phyloP scores from a whole-genome alignment of 2,888 invertebrate species.

The Drosophila picticornis region DNA sequence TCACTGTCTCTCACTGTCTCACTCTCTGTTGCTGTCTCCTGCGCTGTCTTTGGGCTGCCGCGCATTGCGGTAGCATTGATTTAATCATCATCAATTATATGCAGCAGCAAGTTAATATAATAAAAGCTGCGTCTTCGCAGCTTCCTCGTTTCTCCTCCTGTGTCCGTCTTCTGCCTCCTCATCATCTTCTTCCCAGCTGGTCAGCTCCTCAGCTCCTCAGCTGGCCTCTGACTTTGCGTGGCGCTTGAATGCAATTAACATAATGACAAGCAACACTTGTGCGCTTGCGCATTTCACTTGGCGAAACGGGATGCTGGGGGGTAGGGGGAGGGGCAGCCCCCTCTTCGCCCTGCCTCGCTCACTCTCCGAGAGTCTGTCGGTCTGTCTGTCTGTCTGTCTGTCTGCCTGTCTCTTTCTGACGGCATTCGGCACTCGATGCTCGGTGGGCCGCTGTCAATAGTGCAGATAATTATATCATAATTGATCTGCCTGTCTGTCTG shows the following conservation, averaged over 20 bases:
- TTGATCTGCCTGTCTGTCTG: constrained; percentile 56
- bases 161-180: constrained; percentile 5
- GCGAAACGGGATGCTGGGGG: background rate
- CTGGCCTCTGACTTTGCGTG: constrained; percentile 45
- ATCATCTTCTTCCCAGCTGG: constrained; percentile 1
- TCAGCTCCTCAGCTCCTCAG: constrained; percentile 7
- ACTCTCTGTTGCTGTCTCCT: background rate
- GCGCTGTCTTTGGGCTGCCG: constrained; percentile 25
- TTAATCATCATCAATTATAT: constrained; percentile 85
- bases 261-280: constrained; percentile 82
- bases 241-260: constrained; percentile 83
- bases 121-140: constrained; percentile 69
- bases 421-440: constrained; percentile 26
- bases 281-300: constrained; percentile 80
- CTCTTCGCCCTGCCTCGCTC: background rate
- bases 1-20: background rate
- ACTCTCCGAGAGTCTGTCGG: background rate
- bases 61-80: constrained; percentile 84
- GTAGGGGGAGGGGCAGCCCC: background rate
- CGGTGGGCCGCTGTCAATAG: constrained; percentile 72
- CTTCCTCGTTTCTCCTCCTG: constrained; percentile 35
- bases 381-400: background rate
- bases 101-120: constrained; percentile 82
- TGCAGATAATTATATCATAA: constrained; percentile 79
- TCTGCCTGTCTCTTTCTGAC: background rate